phyloP scores from a whole-genome alignment of 2,888 invertebrate species.

The Parascotia fuliginaria region DNA sequence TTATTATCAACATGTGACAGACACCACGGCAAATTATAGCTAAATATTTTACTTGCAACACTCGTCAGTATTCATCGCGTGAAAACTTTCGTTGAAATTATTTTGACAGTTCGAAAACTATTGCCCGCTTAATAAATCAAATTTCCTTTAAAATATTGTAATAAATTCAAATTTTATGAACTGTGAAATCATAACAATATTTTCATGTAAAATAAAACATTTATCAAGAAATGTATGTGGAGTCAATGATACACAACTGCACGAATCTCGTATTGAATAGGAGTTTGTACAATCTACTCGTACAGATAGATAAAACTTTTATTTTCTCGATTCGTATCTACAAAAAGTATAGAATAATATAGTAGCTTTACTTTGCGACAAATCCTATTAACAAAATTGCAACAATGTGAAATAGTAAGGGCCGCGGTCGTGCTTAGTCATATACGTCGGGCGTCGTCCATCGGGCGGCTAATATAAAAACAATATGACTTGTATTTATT shows the following conservation, averaged over 20 bases:
- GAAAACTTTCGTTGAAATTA: neutral
- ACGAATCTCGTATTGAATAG: too few relatives aligned
- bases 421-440: too few relatives aligned
- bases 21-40: neutral
- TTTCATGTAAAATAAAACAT: neutral
- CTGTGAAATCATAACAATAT: neutral
- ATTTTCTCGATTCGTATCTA: too few relatives aligned
- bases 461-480: too few relatives aligned
- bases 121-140: neutral
- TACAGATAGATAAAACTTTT: too few relatives aligned
- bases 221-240: neutral
- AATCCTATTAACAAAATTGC: too few relatives aligned
- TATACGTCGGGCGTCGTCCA: too few relatives aligned
- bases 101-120: neutral
- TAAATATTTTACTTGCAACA: neutral
- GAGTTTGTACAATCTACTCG: too few relatives aligned
- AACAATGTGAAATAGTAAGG: too few relatives aligned
- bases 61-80: neutral
- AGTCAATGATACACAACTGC: neutral
- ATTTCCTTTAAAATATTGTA: neutral
- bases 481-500: too few relatives aligned
- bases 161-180: neutral
- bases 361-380: too few relatives aligned
- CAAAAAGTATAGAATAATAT: too few relatives aligned
- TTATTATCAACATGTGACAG: slow-evolving; percentile 2